These are phyloP conservation scores for Glyphotaelius pellucidus DNA, from an alignment of 2,888 invertebrate genomes.

Conservation along the genomic window DNA sequence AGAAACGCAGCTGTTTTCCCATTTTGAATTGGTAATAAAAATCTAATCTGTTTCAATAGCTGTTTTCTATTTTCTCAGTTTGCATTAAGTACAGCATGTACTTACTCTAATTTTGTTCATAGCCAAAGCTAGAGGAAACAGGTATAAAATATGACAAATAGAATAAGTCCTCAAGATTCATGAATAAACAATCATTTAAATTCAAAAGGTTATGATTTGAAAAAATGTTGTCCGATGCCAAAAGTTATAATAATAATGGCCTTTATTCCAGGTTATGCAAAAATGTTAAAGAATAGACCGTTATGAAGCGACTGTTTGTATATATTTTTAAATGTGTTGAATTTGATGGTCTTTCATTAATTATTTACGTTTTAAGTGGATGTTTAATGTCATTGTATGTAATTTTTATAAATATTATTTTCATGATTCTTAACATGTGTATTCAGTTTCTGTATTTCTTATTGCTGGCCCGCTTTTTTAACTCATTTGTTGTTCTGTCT, in stretches of 20 bases:
- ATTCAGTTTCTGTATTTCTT: not conserved
- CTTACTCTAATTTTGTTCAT: not conserved
- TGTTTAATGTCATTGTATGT: not conserved
- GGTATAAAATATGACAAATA: not conserved
- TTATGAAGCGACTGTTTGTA: too few relatives aligned
- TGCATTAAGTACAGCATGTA: not conserved
- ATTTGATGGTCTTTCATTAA: too few relatives aligned
- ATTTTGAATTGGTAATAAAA: slow-evolving; percentile 4
- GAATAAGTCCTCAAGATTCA: not conserved
- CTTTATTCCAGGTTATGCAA: too few relatives aligned
- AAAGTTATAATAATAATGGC: too few relatives aligned
- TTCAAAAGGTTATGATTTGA: not conserved
- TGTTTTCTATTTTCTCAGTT: not conserved
- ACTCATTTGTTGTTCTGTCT: not conserved
- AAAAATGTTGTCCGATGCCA: not conserved
- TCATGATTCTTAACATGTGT: not conserved
- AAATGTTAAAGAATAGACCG: not conserved
- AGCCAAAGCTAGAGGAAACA: not conserved
- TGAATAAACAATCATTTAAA: not conserved
- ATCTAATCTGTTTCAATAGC: not conserved
- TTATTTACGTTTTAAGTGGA: not conserved
- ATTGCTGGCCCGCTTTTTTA: not conserved
- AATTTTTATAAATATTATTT: not conserved
- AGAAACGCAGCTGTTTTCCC: not conserved
- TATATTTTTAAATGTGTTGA: too few relatives aligned